A percentile compares a stretch with the other conserved stretches of the same genome.
These are phyloP conservation scores for Otolemur garnettii DNA, from an alignment of 2,113 vertebrate genomes.

Conservation along the genomic window DNA sequence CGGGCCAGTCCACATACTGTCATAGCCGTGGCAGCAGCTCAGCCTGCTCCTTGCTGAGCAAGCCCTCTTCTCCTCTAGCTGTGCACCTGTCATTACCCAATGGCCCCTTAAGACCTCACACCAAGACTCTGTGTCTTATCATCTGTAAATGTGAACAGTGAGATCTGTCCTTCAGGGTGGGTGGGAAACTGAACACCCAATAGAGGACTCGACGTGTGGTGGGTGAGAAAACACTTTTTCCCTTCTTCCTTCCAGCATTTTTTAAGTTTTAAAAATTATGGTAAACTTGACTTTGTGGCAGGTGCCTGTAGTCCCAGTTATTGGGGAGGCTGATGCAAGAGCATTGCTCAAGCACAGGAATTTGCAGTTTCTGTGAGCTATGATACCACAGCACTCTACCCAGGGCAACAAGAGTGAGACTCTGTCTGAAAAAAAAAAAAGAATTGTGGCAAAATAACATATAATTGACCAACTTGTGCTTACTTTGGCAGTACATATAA, in stretches of 20 bases:
- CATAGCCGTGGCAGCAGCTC: rapidly evolving
- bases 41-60: background rate
- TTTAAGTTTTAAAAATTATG: background rate
- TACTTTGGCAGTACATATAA: too few relatives aligned
- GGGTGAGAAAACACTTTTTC: background rate
- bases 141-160: background rate
- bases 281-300: too few relatives aligned
- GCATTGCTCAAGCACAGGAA: too few relatives aligned
- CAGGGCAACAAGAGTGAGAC: too few relatives aligned
- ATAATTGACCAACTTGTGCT: background rate
- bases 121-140: background rate
- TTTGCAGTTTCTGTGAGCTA: too few relatives aligned
- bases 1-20: background rate
- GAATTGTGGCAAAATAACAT: background rate
- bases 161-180: background rate
- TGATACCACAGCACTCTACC: too few relatives aligned
- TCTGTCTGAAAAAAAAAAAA: background rate
- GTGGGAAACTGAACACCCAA: background rate
- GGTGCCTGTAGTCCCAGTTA: too few relatives aligned
- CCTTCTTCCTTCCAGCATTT: background rate
- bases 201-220: background rate
- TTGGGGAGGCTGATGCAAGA: too few relatives aligned
- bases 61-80: background rate
- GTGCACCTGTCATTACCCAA: background rate
- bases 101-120: background rate